A percentile compares a stretch with the other conserved stretches of the same genome.
These are phyloP conservation scores for Danaus melanippus DNA, from an alignment of 1,140 invertebrate species.

Conservation along the genomic window DNA sequence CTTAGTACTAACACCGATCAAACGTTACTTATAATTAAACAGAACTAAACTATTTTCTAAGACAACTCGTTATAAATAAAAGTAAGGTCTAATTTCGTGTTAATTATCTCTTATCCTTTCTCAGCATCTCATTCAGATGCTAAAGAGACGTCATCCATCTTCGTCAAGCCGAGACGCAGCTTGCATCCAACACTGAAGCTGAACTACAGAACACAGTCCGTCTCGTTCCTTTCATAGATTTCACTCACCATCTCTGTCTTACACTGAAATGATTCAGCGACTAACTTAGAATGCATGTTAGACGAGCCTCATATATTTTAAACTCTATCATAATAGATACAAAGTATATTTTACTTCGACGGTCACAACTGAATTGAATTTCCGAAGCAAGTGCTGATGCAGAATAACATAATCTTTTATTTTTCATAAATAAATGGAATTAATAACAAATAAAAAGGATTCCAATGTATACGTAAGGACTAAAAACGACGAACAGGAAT, in stretches of 20 bases:
- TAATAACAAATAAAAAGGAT: too few species aligned
- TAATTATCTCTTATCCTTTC: constrained; percentile 39
- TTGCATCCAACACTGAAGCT: constrained; percentile 44
- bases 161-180: constrained; percentile 53
- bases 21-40: too few species aligned
- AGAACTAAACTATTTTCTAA: too few species aligned
- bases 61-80: too few species aligned
- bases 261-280: constrained; percentile 53
- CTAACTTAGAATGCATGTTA: constrained; percentile 38
- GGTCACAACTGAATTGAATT: constrained; percentile 44
- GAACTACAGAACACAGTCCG: constrained; percentile 20
- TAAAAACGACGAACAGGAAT: too few species aligned
- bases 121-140: constrained; percentile 49
- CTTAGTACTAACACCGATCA: too few species aligned
- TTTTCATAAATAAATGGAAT: constrained; percentile 14
- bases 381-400: constrained; percentile 49
- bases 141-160: constrained; percentile 59
- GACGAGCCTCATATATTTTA: constrained; percentile 19
- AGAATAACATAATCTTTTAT: constrained; percentile 53
- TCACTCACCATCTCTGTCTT: constrained; percentile 32
- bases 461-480: too few species aligned
- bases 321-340: constrained; percentile 9
- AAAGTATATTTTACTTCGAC: constrained; percentile 23
- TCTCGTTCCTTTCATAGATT: constrained; percentile 29
- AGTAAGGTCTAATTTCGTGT: constrained; percentile 25